phyloP scores from a whole-genome alignment of 2,888 invertebrate genomes.

The Hetaerina titia region DNA sequence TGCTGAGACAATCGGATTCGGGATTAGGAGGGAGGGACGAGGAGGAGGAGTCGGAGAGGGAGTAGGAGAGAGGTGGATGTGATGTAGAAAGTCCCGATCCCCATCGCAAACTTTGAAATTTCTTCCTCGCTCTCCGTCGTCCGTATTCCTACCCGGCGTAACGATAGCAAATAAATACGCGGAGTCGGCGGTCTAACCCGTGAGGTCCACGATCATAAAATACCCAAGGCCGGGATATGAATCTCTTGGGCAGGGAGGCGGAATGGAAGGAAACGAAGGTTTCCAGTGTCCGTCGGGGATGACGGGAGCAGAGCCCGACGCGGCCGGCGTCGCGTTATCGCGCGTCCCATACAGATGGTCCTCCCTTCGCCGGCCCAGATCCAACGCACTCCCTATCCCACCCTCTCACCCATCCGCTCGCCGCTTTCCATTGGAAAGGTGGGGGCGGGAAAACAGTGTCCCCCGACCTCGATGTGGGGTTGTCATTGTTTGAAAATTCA shows the following conservation, averaged over 20 bases:
- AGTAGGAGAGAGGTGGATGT: not conserved
- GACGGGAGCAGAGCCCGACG: not conserved
- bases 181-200: not conserved
- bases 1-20: not conserved
- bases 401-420: too few relatives aligned
- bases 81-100: not conserved
- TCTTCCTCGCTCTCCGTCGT: not conserved
- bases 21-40: not conserved
- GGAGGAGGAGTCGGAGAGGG: not conserved
- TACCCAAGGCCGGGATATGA: not conserved
- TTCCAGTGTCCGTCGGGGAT: not conserved
- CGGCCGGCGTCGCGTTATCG: not conserved
- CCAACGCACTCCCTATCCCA: too few relatives aligned
- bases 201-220: not conserved
- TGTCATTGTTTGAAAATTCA: not conserved
- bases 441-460: not conserved
- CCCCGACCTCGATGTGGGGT: not conserved
- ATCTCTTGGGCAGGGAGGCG: not conserved
- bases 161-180: not conserved
- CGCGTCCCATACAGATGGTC: not conserved
- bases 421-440: not conserved
- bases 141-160: not conserved
- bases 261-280: not conserved
- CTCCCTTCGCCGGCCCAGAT: not conserved
- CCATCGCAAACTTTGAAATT: not conserved